A percentile compares a stretch with the other conserved stretches of the same genome.
These are phyloP conservation scores for Neelides sp. DNA, from an alignment of 1,140 invertebrate species.

Conservation along the genomic window DNA sequence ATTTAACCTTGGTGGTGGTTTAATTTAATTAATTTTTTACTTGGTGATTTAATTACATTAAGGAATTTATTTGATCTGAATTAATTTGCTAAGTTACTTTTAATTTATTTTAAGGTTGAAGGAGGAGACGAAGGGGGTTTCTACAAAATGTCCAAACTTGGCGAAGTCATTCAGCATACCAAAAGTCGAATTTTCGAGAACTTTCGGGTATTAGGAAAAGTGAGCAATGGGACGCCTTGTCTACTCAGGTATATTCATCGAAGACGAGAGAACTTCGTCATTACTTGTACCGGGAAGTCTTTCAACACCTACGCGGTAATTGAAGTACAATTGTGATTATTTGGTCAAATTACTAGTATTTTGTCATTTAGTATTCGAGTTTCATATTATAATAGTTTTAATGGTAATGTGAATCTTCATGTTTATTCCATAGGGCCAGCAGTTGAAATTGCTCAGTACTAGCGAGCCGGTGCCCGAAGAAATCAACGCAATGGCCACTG, in stretches of 20 bases:
- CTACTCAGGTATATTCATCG: slow-evolving; percentile 68
- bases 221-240: slow-evolving; percentile 82
- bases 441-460: slow-evolving; percentile 68
- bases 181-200: slow-evolving; percentile 54
- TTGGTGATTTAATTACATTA: too few relatives aligned
- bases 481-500: slow-evolving; percentile 67
- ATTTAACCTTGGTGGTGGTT: too few relatives aligned
- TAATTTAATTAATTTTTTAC: too few relatives aligned
- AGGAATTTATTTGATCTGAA: too few relatives aligned
- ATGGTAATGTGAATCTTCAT: background rate
- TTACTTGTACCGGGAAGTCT: slow-evolving; percentile 75
- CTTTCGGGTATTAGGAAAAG: slow-evolving; percentile 74
- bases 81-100: too few relatives aligned
- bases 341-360: background rate
- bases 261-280: slow-evolving; percentile 73
- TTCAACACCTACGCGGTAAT: slow-evolving; percentile 78
- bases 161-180: background rate
- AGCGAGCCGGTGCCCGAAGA: slow-evolving; percentile 65
- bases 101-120: too few relatives aligned
- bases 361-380: background rate
- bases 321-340: slow-evolving; percentile 10
- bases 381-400: background rate
- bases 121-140: too few relatives aligned
- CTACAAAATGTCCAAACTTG: too few relatives aligned
- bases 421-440: slow-evolving; percentile 44